Base-by-base conservation (phyloP, 1,140 invertebrate genomes). In the Ectropis grisescens region DNA sequence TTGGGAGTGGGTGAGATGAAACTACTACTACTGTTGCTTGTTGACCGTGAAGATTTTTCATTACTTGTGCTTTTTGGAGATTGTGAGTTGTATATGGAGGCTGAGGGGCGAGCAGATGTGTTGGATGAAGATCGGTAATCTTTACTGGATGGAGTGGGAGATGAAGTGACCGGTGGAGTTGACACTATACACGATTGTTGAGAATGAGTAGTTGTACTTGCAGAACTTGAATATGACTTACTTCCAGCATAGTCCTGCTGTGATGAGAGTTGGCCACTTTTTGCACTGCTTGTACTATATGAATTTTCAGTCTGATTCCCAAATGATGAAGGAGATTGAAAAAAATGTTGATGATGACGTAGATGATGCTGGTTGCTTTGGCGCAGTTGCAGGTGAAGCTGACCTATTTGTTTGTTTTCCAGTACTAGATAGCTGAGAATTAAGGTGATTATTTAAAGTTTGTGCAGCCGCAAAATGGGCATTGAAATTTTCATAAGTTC, bases 121-220 rank as follows among this genome's bases (percentile, higher is more conserved):
- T 54, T 65, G 23, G 62, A 55, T 56, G 87, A 79, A 39, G 87
- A 78, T 33, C 87, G 79, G 42, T 87, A 89, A 27, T 89, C 88
- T 72, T 89, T 89, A 22, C 75, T 81, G 33, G 82, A 64, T 38
- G 84, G 76, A 16, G 84, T 84, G 16, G 74, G 47, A 36, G 79
- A 84, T 24, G 65, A 66, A 29, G 74, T 76, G 13, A 83, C 79
- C 14, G 87, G 83, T 33, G 87, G 83, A 42, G 88, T 87, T 37
- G 88, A 87, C 28, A 90, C 89, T 33, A 91, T 90, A 64, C 89
- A 90, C 11, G 89, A 88, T 67, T 89, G 88, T 56, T 90, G 88
- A 31, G 74, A 75, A 61, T 82, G 83, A 65, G 70, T 65, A 75
- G 78, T 68, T 57, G 82, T 67, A 68, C 69, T 82, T 78, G 78